A percentile compares a stretch with the other conserved stretches of the same genome.
phyloP scores from a whole-genome alignment of 2,113 vertebrate genomes.

The Neodontobutis hainanensis region DNA sequence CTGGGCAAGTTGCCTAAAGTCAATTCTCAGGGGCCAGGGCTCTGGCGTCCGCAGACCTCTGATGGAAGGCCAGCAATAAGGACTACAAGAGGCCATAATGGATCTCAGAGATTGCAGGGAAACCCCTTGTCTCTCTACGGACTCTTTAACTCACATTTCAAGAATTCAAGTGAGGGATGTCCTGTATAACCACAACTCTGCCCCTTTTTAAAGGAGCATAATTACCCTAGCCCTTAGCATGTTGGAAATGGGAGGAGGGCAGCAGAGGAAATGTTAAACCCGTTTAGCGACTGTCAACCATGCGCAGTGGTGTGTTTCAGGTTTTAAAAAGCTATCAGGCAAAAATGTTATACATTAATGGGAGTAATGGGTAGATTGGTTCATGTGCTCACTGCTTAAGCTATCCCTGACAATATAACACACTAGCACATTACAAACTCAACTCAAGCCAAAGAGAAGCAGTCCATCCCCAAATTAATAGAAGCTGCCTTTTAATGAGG shows the following conservation, averaged over 20 bases:
- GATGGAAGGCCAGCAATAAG: conserved; percentile 55
- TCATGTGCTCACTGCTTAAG: conserved; percentile 20
- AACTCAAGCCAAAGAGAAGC: conserved; percentile 71
- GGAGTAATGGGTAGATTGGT: conserved; percentile 6
- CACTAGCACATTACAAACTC: conserved; percentile 64
- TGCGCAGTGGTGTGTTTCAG: conserved; percentile 12
- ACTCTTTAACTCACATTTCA: conserved; percentile 36
- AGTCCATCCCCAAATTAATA: conserved; percentile 62
- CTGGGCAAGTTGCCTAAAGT: conserved; percentile 59
- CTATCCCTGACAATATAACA: conserved; percentile 55
- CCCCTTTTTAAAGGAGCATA: conserved; percentile 39
- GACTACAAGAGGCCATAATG: conserved; percentile 44
- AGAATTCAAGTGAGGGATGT: conserved; percentile 38
- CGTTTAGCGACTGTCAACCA: conserved; percentile 5
- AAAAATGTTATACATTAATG: conserved; percentile 17
- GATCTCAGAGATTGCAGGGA: conserved; percentile 31
- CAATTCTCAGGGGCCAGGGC: conserved; percentile 41
- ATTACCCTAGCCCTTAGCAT: conserved; percentile 49
- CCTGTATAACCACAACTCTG: conserved; percentile 16
- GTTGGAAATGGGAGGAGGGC: conserved; percentile 52
- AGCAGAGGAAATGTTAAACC: conserved; percentile 53
- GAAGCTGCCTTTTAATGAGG: conserved; percentile 72
- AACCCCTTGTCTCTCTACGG: conserved; percentile 18
- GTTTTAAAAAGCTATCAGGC: conserved; percentile 4
- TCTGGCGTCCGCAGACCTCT: conserved; percentile 42